Evolutionary conservation across 1,140 invertebrate genomes (phyloP).

Genomic region (Pseudomyrmex concolor): DNA sequence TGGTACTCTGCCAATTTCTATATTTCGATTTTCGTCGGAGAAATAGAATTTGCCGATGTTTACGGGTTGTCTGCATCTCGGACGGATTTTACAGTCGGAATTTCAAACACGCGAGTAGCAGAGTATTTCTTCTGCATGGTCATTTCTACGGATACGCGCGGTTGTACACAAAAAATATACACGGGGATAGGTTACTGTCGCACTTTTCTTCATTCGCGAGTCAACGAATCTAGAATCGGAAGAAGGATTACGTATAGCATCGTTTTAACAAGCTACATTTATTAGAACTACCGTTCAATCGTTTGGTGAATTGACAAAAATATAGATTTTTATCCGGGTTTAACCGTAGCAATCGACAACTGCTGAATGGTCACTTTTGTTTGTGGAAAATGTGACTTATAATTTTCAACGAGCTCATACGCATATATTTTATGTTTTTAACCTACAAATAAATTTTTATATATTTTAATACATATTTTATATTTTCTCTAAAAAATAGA

Average conservation of each 20-base stretch:
- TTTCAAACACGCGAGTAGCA: not conserved
- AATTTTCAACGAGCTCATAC: not conserved
- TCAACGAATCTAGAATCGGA: not conserved
- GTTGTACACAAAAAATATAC: not conserved
- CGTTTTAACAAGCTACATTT: not conserved
- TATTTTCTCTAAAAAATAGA: too few species aligned
- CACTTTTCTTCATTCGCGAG: not conserved
- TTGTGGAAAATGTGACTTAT: not conserved
- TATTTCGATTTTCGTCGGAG: not conserved
- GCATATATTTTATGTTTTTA: not conserved
- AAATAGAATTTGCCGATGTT: slow-evolving; percentile 19
- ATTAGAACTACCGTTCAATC: not conserved
- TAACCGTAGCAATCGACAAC: not conserved
- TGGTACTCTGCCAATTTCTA: not conserved
- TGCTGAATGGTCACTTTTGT: not conserved
- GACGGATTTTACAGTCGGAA: not conserved
- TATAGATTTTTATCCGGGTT: not conserved
- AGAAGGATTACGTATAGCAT: not conserved
- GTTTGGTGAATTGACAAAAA: too few species aligned
- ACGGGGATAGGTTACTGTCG: not conserved
- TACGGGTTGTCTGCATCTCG: not conserved
- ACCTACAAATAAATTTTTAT: too few species aligned
- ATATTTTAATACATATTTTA: too few species aligned
- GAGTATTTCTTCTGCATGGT: not conserved
- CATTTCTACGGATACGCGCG: not conserved